Evolutionary conservation across 2,113 vertebrate genomes (phyloP).

Genomic region (Muntiacus muntjak): DNA sequence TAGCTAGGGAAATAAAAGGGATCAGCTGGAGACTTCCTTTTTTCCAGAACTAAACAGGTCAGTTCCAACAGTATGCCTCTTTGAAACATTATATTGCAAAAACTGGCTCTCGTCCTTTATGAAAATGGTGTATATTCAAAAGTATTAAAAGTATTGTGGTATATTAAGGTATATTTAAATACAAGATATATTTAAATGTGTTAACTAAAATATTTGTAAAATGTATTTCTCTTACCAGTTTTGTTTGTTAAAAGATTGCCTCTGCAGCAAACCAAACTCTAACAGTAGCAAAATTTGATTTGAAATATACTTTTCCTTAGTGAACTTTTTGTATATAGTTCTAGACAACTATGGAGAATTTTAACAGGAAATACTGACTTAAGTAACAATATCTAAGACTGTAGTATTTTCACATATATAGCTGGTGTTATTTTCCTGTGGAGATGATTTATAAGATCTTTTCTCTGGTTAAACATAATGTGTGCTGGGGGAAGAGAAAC

Average conservation of each 20-base stretch:
- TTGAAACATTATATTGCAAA: slow-evolving; percentile 25
- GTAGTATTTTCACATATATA: background rate
- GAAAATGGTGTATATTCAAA: background rate
- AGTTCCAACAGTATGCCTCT: slow-evolving; percentile 50
- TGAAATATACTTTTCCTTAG: slow-evolving; percentile 37
- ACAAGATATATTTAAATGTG: background rate
- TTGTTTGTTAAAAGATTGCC: background rate
- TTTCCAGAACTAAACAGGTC: slow-evolving; percentile 43
- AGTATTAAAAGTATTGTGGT: background rate
- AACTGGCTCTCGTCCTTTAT: background rate
- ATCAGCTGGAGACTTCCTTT: slow-evolving; percentile 67
- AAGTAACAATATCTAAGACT: background rate
- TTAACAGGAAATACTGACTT: background rate
- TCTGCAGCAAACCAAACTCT: background rate
- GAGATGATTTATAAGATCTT: background rate
- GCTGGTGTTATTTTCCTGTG: background rate
- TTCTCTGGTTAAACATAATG: background rate
- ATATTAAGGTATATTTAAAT: background rate
- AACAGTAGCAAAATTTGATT: slow-evolving; percentile 10
- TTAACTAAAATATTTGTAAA: background rate
- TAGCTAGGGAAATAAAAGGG: slow-evolving; percentile 70
- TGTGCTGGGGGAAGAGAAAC: background rate
- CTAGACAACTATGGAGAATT: background rate
- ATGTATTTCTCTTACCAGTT: background rate
- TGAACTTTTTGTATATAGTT: background rate